Percentiles rank a stretch among this genome's conserved stretches.
phyloP scores from a whole-genome alignment of 2,888 invertebrate genomes.

The Holacanthella duospinosa region DNA sequence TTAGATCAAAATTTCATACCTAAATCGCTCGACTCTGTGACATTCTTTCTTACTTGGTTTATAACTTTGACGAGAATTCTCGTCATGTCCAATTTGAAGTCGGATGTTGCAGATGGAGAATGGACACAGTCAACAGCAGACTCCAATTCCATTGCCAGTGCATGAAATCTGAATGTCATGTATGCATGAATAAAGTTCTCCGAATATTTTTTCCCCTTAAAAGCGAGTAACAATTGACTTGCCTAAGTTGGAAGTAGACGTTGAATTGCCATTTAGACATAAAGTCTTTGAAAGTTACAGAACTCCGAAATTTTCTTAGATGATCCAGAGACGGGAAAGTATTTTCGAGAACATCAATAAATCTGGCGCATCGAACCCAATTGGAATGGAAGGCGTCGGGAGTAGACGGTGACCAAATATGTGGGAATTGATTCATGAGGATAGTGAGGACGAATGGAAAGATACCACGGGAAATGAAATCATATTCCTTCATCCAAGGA shows the following conservation, averaged over 20 bases:
- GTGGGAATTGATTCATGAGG: conserved; percentile 33
- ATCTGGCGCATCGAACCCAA: conserved; percentile 46
- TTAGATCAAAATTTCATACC: no score
- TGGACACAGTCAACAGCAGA: conserved; percentile 41
- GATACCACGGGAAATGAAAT: conserved; percentile 29
- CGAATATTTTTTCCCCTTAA: no score
- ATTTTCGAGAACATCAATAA: conserved; percentile 52
- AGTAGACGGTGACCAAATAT: conserved; percentile 33
- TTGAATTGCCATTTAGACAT: conserved; percentile 83
- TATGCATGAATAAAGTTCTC: not conserved
- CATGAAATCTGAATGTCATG: conserved; percentile 61
- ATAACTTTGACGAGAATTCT: conserved; percentile 32
- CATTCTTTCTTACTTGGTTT: conserved; percentile 24
- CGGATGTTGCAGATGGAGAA: conserved; percentile 23
- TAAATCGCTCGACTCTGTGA: no score
- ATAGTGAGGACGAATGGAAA: conserved; percentile 27
- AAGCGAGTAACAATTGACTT: no score
- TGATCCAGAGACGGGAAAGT: conserved; percentile 54
- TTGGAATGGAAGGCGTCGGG: conserved; percentile 31
- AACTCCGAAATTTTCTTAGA: conserved; percentile 44
- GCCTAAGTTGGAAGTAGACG: conserved; percentile 87
- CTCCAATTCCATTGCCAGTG: conserved; percentile 65
- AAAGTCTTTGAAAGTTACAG: conserved; percentile 55
- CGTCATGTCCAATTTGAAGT: conserved; percentile 33
- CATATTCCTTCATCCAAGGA: conserved; percentile 30